phyloP scores from a whole-genome alignment of 23 tunicate species.

The Ascidia mentula region DNA sequence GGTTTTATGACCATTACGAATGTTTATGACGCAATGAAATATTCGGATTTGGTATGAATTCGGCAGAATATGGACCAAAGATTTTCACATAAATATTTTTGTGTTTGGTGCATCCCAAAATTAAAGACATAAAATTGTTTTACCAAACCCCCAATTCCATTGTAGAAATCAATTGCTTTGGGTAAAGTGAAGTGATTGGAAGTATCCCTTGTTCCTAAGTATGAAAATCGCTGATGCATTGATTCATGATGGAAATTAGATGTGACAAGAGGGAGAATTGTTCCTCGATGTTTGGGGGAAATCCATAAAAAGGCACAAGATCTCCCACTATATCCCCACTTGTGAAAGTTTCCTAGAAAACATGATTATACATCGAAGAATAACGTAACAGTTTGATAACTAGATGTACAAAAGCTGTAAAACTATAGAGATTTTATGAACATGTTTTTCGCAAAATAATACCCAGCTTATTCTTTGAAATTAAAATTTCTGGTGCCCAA shows the following conservation, averaged over 20 bases:
- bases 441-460: too few species aligned
- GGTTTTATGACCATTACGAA: too few species aligned
- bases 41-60: too few species aligned
- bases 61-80: too few species aligned
- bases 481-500: too few species aligned
- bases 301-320: conserved; percentile 76
- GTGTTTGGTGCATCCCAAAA: too few species aligned
- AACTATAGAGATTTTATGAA: too few species aligned
- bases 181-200: conserved; percentile 56
- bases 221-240: conserved; percentile 51
- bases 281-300: conserved; percentile 31
- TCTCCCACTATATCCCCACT: conserved; percentile 77
- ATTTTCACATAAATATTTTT: too few species aligned
- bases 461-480: too few species aligned
- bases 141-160: conserved; percentile 74
- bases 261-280: conserved; percentile 57
- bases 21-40: too few species aligned
- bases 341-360: conserved; percentile 79
- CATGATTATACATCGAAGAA: neutral
- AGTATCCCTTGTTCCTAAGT: conserved; percentile 70
- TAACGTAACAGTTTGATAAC: neutral
- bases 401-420: neutral
- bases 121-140: too few species aligned
- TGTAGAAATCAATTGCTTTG: conserved; percentile 41
- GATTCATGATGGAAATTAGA: conserved; percentile 26